phyloP scores from a whole-genome alignment of 2,797 vertebrate species.

The Bovichtus variegatus region DNA sequence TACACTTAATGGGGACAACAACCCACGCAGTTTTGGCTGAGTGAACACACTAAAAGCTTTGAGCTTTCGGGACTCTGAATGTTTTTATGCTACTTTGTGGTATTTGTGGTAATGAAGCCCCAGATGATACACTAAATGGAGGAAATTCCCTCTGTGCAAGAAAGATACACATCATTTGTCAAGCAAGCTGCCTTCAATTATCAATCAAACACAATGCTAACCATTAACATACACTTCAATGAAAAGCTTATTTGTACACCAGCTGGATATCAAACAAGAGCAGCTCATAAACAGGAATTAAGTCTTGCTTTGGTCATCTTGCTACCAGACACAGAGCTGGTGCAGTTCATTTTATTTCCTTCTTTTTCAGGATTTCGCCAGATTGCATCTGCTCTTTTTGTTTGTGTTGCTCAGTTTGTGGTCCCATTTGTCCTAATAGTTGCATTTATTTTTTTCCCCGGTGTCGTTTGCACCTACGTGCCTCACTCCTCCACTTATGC shows the following conservation, averaged over 20 bases:
- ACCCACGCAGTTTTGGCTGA: conserved; percentile 44
- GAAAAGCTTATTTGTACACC: conserved; percentile 47
- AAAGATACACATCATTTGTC: conserved; percentile 58
- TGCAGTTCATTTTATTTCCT: neutral
- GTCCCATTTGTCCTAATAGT: conserved; percentile 38
- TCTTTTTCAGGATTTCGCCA: neutral
- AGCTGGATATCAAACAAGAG: conserved; percentile 35
- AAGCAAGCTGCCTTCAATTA: conserved; percentile 49
- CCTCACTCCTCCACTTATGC: conserved; percentile 68
- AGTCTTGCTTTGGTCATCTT: conserved; percentile 31
- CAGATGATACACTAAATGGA: conserved; percentile 47
- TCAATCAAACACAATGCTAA: conserved; percentile 41
- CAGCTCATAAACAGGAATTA: conserved; percentile 12
- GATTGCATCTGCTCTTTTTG: conserved; percentile 26
- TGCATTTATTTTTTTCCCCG: conserved; percentile 1
- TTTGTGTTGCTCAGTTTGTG: conserved; percentile 42
- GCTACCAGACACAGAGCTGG: conserved; percentile 7
- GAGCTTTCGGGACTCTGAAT: conserved; percentile 54
- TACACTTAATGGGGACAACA: conserved; percentile 38
- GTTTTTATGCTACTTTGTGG: conserved; percentile 49
- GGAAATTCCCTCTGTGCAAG: conserved; percentile 39
- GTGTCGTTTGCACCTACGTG: conserved; percentile 54
- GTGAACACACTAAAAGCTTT: conserved; percentile 42
- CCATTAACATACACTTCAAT: conserved; percentile 37
- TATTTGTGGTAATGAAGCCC: conserved; percentile 47